Evolutionary conservation across 2,888 invertebrate species (phyloP), one percentile per base, ranked within the genome.

Genomic region (Trissoscelio sp.): DNA sequence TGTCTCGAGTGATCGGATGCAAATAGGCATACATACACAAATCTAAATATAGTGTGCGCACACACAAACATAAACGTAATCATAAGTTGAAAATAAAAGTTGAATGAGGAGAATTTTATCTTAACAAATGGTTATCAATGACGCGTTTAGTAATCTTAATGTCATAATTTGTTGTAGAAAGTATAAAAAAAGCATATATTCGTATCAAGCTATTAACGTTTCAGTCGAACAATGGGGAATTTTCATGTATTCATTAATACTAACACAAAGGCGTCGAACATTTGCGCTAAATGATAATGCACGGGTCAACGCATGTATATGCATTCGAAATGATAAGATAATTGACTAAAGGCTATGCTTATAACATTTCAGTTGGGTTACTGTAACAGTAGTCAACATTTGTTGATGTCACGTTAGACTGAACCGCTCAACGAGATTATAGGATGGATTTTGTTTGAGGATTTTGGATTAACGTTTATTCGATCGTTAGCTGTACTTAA

Each of bases 241-340:
- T 66, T 64, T 67, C 37, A 44, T 73, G 66, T 58, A 66, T 66
- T 48, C 58, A 67, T 78, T 78, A 64, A 60, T 53, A 66, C 69
- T n/a, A 60, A 62, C 39, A 72, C 57, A 57, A 62, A 67, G 6
- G 46, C 60, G 12, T 18, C 24, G 16, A 60, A 74, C 67, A 51
- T 70, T 64, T 46, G 60, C 67, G 79, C 62, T 72, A 66, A 70
- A 72, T 67, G 82, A 58, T 82, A 75, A 79, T 79, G 46, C 74
- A 31, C 69, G 60, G 82, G 82, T 82, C 82, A 82, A 75, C 46
- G 82, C 48, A 79, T 82, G 64, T 82, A 75, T 82, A 75, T 79
- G 67, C 82, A 82, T 82, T 64, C 20, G 1, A 67, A 82, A 75
- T 82, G 79, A 81, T 75, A 77, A 81, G 77, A 82, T 82, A 82